A percentile compares a stretch with the other conserved stretches of the same genome.
These are phyloP conservation scores for Lysiphlebus fabarum DNA, from an alignment of 1,140 invertebrate genomes.

Conservation along the genomic window DNA sequence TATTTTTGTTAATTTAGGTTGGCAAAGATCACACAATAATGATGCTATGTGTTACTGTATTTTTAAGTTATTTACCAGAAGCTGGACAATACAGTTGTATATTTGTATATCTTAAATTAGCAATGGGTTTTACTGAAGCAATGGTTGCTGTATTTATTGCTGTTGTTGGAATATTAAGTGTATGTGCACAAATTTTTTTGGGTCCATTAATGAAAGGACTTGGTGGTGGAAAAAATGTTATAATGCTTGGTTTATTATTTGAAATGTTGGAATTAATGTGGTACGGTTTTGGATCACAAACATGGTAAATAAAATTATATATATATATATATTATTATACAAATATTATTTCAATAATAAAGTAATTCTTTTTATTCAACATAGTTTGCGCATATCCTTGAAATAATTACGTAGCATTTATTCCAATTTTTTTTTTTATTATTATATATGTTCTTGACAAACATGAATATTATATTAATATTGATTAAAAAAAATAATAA, in stretches of 20 bases:
- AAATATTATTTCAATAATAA: not conserved
- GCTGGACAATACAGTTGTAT: slow-evolving; percentile 99
- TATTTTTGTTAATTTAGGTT: slow-evolving; percentile 62
- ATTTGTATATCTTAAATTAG: slow-evolving; percentile 97
- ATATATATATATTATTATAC: not conserved
- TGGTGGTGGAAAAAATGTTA: slow-evolving; percentile 89
- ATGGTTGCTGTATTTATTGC: slow-evolving; percentile 98
- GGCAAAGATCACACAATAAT: slow-evolving; percentile 94
- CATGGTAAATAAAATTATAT: slow-evolving; percentile 60
- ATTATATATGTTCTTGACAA: not conserved
- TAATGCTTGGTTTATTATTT: slow-evolving; percentile 93
- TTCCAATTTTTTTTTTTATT: not conserved
- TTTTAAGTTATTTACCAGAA: slow-evolving; percentile 98
- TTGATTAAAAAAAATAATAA: not conserved
- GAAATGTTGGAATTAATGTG: slow-evolving; percentile 96
- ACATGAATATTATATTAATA: not conserved
- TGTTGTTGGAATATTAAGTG: slow-evolving; percentile 92
- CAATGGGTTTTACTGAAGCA: slow-evolving; percentile 92
- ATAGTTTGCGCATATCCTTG: slow-evolving; percentile 8
- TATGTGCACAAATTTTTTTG: slow-evolving; percentile 89
- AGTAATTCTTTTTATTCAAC: slow-evolving; percentile 14
- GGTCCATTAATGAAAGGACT: slow-evolving; percentile 87
- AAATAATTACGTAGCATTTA: slow-evolving; percentile 2
- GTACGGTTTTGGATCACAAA: slow-evolving; percentile 89
- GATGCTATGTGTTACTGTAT: slow-evolving; percentile 95